Evolutionary conservation across 2,888 invertebrate species (phyloP).

Genomic region (Dryococelus australis): DNA sequence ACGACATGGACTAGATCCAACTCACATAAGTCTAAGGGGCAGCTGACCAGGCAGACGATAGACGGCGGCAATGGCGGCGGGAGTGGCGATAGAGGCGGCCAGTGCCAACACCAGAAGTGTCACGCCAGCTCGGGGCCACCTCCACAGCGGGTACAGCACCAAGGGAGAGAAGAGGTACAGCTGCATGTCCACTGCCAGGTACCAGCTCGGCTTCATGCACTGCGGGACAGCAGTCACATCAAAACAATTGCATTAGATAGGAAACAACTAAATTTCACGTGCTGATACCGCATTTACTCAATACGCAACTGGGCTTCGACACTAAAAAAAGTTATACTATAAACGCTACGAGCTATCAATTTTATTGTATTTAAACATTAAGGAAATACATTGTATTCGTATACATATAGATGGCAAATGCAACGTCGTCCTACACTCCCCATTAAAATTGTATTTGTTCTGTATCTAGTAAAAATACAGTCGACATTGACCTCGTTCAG

Average conservation of each 20-base stretch:
- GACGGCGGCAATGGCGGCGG: background rate
- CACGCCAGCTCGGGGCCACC: constrained; percentile 56
- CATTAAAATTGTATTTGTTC: too few species aligned
- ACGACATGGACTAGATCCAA: background rate
- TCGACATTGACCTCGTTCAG: too few species aligned
- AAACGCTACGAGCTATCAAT: too few species aligned
- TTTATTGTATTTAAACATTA: too few species aligned
- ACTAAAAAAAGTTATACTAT: too few species aligned
- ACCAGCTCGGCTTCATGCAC: constrained; percentile 67
- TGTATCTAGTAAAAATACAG: too few species aligned
- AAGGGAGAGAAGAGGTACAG: constrained; percentile 65
- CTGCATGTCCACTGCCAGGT: constrained; percentile 67
- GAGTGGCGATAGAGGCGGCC: background rate
- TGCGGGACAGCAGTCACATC: constrained; percentile 30
- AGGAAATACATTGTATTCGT: too few species aligned
- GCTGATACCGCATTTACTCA: too few species aligned
- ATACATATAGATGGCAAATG: too few species aligned
- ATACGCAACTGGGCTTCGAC: too few species aligned
- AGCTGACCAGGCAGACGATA: constrained; percentile 23
- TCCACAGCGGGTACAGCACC: constrained; percentile 61
- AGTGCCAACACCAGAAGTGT: constrained; percentile 51
- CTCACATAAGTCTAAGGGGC: background rate
- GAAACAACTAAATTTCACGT: too few species aligned
- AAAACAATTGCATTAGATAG: background rate
- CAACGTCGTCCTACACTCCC: too few species aligned